A percentile compares a stretch with the other conserved stretches of the same genome.
These are phyloP conservation scores for Polyergus mexicanus DNA, from an alignment of 1,140 invertebrate species.

Conservation along the genomic window DNA sequence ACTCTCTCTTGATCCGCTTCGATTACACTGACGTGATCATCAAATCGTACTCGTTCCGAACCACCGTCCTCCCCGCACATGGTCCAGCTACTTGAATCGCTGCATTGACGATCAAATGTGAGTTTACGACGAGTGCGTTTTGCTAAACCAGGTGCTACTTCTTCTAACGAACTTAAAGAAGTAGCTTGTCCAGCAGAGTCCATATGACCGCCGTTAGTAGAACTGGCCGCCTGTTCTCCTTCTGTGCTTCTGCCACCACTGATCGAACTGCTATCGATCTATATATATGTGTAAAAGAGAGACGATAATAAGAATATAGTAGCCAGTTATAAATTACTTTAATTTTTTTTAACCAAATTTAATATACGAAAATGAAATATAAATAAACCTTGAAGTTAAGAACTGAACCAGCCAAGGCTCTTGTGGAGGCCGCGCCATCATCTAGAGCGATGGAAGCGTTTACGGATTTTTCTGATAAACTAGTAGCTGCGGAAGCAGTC, in stretches of 20 bases:
- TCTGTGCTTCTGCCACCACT: conserved; percentile 78
- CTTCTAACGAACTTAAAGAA: conserved; percentile 87
- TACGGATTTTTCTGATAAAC: conserved; percentile 90
- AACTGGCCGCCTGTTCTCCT: conserved; percentile 79
- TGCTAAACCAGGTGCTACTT: conserved; percentile 84
- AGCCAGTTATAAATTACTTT: not conserved
- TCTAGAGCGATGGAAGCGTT: conserved; percentile 89
- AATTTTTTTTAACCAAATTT: not conserved
- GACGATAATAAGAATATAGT: not conserved
- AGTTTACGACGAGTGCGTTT: conserved; percentile 82
- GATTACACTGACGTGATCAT: conserved; percentile 87
- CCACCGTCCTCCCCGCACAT: conserved; percentile 87
- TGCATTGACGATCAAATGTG: conserved; percentile 81
- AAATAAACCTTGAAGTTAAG: conserved; percentile 88
- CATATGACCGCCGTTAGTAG: conserved; percentile 78
- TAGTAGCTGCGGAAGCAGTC: conserved; percentile 90
- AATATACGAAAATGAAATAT: not conserved
- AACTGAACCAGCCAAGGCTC: conserved; percentile 92
- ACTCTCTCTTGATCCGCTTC: conserved; percentile 80
- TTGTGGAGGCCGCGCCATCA: conserved; percentile 91
- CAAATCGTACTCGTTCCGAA: conserved; percentile 88
- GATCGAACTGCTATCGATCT: conserved; percentile 82
- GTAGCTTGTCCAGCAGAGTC: conserved; percentile 84
- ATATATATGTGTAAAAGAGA: conserved; percentile 21
- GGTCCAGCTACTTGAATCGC: conserved; percentile 84